Base-by-base conservation (phyloP, 1,140 invertebrate species). In the Apis florea region DNA sequence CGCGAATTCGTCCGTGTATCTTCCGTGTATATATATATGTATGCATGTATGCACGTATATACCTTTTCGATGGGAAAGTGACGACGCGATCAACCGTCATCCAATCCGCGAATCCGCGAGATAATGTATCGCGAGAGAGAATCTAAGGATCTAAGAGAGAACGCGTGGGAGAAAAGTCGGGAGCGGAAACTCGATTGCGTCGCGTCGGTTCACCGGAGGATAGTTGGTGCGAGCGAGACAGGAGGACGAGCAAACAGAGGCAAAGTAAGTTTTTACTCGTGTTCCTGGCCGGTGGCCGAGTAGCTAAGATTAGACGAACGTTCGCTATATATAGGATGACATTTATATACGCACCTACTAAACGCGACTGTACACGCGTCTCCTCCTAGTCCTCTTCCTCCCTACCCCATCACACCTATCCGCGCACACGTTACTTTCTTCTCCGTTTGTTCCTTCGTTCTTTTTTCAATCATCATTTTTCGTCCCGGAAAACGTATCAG, bases 241-340 rank as follows among this genome's bases (percentile, higher is more conserved):
- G 26, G 21, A 53, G 61, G 26, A 53, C 47, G 49, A 10, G 49
- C 58, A 54, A 63, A 72, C 59, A 71, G n/a, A 63, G 74, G 82
- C 64, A 21, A 54, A 72, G 58, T 19, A 68, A 73, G 51, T 85
- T 85, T 87, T 89, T 86, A 79, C 84, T 89, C 68, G 67, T 73
- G 67, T 89, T 90, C 88, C 84, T 91, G 91, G 90, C 90, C 69
- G 83, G 80, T 89, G 86, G 90, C 89, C 90, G 90, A 85, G 88
- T 88, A 71, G 80, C 91, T 91, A 91, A 91, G 87, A 91, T 92
- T 92, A 92, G 90, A 89, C 61, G 76, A 70, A 83, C 76, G 61
- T 63, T 58, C 47, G 79, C 83, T 92, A 92, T 90, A 89, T 88
- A 90, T 92, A 91, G 87, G 47, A 84, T 92, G 90, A 92, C 90